Evolutionary conservation across 2,113 vertebrate genomes (phyloP).

Genomic region (Bettongia penicillata): DNA sequence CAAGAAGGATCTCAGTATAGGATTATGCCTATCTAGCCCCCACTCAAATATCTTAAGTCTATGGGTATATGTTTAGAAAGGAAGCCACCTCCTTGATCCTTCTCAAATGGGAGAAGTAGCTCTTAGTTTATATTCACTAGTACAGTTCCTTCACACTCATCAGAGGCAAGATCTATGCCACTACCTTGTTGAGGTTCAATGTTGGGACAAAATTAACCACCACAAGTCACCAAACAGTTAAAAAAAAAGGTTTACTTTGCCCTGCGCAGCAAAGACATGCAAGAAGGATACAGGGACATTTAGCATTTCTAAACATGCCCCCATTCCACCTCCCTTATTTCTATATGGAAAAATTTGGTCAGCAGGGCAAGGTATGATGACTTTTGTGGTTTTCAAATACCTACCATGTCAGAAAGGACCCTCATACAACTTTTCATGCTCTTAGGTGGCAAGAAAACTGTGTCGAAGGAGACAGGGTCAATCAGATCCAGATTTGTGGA

Average conservation of each 20-base stretch:
- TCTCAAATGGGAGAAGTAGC: not conserved
- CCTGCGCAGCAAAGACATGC: not conserved
- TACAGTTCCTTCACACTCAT: not conserved
- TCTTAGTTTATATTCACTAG: not conserved
- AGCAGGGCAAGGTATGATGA: not conserved
- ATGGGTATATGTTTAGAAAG: not conserved
- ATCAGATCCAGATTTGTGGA: not conserved
- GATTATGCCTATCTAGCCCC: not conserved
- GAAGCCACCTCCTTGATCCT: not conserved
- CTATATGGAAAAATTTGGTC: not conserved
- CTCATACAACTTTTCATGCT: not conserved
- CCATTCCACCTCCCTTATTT: not conserved
- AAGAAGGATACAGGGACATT: not conserved
- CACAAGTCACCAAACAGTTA: not conserved
- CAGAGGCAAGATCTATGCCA: not conserved
- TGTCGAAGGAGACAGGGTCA: not conserved
- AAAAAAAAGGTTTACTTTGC: not conserved
- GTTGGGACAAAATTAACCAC: not conserved
- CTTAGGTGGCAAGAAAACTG: not conserved
- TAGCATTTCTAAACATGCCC: not conserved
- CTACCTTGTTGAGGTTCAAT: not conserved
- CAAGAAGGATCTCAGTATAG: not conserved
- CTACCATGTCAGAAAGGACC: not conserved
- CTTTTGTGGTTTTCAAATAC: not conserved
- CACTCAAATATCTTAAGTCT: not conserved